Percentiles rank a stretch among this genome's conserved stretches.
phyloP scores from a whole-genome alignment of 53 echinoderm and acorn worm genomes.

The Paelopatides confundens region DNA sequence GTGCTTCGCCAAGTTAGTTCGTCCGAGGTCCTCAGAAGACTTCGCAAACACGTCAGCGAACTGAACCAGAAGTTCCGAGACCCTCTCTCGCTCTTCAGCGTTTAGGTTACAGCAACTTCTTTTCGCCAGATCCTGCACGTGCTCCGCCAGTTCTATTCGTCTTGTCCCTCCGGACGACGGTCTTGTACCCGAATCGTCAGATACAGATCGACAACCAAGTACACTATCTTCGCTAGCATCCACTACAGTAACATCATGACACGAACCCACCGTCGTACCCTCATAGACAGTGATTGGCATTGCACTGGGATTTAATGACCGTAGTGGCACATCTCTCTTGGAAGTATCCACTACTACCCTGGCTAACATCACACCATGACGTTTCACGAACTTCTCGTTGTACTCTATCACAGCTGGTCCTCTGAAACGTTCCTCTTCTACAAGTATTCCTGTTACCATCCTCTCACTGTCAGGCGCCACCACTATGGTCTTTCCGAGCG shows the following conservation, averaged over 20 bases:
- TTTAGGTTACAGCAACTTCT: slow-evolving; percentile 11
- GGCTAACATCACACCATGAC: slow-evolving; percentile 26
- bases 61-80: background rate
- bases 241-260: slow-evolving; percentile 43
- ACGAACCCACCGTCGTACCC: slow-evolving; percentile 23
- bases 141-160: slow-evolving; percentile 34
- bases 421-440: background rate
- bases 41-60: slow-evolving; percentile 49
- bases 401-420: background rate
- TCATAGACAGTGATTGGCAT: slow-evolving; percentile 1
- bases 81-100: background rate
- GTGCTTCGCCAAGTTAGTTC: slow-evolving; percentile 51
- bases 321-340: slow-evolving; percentile 8
- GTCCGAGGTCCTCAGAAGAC: slow-evolving; percentile 48
- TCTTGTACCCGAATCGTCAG: background rate
- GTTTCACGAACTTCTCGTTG: background rate
- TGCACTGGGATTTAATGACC: slow-evolving; percentile 49
- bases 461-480: slow-evolving; percentile 11
- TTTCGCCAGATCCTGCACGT: slow-evolving; percentile 54
- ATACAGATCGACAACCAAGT: background rate
- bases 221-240: background rate
- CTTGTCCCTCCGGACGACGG: background rate
- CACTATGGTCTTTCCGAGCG: background rate
- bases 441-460: background rate
- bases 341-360: slow-evolving; percentile 16